Conservation (phyloP, 2,888 invertebrate species). For the Troides aeacus region DNA sequence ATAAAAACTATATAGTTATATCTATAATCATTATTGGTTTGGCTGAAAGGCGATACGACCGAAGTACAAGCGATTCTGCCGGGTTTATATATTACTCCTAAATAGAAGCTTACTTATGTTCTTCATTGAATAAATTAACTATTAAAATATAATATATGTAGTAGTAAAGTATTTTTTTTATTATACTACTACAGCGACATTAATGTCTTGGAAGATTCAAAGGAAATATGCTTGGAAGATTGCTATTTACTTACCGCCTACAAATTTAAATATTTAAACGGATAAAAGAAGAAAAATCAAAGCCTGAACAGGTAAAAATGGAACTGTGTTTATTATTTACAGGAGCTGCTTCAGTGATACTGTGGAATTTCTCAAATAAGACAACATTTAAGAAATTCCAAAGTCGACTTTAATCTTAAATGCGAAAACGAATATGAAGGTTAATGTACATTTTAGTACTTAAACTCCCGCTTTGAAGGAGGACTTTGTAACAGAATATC, state of each 20-base stretch:
- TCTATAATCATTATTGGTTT: too few relatives aligned
- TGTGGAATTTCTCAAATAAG: not conserved
- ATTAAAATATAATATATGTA: not conserved
- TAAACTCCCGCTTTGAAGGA: too few relatives aligned
- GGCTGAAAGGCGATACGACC: too few relatives aligned
- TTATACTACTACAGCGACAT: not conserved
- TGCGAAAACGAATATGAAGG: too few relatives aligned
- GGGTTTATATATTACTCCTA: too few relatives aligned
- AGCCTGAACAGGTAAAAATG: slow-evolving; percentile 6
- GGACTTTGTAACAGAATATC: too few relatives aligned
- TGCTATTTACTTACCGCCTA: not conserved
- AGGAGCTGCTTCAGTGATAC: not conserved
- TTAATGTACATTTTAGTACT: too few relatives aligned
- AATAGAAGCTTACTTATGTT: too few relatives aligned
- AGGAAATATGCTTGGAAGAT: not conserved
- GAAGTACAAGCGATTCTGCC: too few relatives aligned
- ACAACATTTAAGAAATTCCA: not conserved
- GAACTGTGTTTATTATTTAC: slow-evolving; percentile 10
- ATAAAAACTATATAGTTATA: too few relatives aligned
- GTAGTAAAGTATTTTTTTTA: not conserved
- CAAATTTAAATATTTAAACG: not conserved
- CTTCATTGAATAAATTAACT: not conserved
- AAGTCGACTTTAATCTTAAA: not conserved
- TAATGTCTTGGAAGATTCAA: not conserved
- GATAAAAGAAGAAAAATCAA: not conserved